These are phyloP conservation scores for Lophotis ruficrista DNA, from an alignment of 2,113 vertebrate genomes.

Conservation along the genomic window DNA sequence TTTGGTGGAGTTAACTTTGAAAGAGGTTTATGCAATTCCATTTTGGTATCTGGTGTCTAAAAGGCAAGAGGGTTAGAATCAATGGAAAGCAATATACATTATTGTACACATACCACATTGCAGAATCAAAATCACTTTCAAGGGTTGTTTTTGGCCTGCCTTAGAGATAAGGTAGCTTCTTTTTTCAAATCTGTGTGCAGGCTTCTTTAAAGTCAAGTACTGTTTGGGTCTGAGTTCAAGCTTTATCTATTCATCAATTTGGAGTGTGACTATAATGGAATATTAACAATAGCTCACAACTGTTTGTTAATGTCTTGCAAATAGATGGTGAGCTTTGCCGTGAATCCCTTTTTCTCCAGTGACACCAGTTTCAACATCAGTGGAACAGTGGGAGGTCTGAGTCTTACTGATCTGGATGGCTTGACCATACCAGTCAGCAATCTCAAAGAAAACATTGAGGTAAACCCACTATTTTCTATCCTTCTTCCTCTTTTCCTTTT, in stretches of 20 bases:
- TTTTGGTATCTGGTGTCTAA: neutral
- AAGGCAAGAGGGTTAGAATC: neutral
- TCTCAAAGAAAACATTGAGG: constrained; percentile 87
- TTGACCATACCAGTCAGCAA: constrained; percentile 80
- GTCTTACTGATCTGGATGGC: constrained; percentile 82
- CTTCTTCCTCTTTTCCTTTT: neutral
- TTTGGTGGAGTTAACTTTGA: neutral
- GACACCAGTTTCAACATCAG: constrained; percentile 75
- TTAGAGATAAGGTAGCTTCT: neutral
- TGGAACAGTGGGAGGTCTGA: constrained; percentile 84
- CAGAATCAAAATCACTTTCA: neutral
- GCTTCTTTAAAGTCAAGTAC: neutral
- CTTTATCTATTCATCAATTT: neutral
- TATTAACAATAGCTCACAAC: neutral
- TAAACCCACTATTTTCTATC: constrained; percentile 40
- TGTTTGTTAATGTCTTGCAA: neutral
- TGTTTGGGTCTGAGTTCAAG: neutral
- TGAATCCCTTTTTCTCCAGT: constrained; percentile 84
- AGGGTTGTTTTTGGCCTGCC: neutral
- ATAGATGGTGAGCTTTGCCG: constrained; percentile 91
- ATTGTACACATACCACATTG: neutral
- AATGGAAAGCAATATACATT: neutral
- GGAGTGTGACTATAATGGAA: neutral
- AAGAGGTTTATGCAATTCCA: neutral
- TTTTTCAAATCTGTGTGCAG: neutral